Evolutionary conservation across 2,888 invertebrate species (phyloP).

Genomic region (Epistrophe eligans): DNA sequence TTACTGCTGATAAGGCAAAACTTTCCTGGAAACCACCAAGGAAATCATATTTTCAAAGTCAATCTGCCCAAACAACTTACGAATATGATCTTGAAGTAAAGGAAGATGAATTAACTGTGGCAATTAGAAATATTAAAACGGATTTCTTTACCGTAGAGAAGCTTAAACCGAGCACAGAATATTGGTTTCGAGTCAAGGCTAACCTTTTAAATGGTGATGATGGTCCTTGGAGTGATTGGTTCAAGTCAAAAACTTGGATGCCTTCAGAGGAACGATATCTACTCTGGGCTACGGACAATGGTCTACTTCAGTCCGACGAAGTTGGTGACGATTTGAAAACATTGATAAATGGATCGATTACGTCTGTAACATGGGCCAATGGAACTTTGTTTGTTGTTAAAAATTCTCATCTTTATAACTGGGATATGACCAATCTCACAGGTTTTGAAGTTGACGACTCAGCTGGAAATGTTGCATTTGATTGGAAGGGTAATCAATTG

Average conservation of each 20-base stretch:
- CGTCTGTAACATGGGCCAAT: constrained; percentile 31
- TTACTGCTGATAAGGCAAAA: constrained; percentile 90
- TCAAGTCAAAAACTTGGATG: constrained; percentile 89
- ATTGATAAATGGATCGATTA: constrained; percentile 80
- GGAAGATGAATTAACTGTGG: constrained; percentile 81
- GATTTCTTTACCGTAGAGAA: constrained; percentile 88
- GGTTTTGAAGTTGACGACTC: constrained; percentile 83
- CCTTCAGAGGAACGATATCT: constrained; percentile 83
- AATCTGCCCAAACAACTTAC: constrained; percentile 85
- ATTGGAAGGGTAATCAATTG: constrained; percentile 94
- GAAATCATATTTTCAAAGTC: constrained; percentile 86
- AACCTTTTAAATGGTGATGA: constrained; percentile 90
- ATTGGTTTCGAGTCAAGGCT: constrained; percentile 90
- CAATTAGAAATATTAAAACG: constrained; percentile 84
- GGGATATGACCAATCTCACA: constrained; percentile 85
- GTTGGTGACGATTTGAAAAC: constrained; percentile 90
- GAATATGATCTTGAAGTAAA: constrained; percentile 82
- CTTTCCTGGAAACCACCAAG: constrained; percentile 93
- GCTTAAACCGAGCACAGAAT: constrained; percentile 90
- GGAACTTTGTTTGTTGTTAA: constrained; percentile 83
- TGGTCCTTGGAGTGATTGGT: constrained; percentile 92
- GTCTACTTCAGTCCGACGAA: constrained; percentile 91
- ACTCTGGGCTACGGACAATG: constrained; percentile 91
- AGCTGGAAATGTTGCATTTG: constrained; percentile 92
- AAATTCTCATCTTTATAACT: constrained; percentile 86